A percentile compares a stretch with the other conserved stretches of the same genome.
Evolutionary conservation across 2,113 vertebrate genomes (phyloP).

Genomic region (Colinus virginianus): DNA sequence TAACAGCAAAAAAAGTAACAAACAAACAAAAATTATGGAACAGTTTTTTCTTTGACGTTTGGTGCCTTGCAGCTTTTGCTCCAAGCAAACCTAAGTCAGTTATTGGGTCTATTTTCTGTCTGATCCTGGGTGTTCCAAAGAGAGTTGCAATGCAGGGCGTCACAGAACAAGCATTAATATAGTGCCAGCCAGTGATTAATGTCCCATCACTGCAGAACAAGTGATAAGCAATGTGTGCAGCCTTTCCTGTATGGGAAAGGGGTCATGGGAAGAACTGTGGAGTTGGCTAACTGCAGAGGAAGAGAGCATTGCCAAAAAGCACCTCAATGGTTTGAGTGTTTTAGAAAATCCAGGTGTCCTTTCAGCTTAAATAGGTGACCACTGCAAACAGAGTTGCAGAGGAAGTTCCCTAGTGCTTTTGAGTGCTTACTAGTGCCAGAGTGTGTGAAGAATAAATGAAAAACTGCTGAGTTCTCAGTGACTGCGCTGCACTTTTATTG

Average conservation of each 20-base stretch:
- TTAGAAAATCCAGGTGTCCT: constrained; percentile 64
- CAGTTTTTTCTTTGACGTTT: neutral
- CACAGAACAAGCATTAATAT: neutral
- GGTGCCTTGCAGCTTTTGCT: neutral
- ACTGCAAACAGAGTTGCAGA: constrained; percentile 22
- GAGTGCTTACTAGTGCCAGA: neutral
- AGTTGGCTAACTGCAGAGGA: constrained; percentile 26
- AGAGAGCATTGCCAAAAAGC: constrained; percentile 30
- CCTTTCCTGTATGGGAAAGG: constrained; percentile 4
- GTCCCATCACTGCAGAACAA: neutral
- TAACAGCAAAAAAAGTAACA: neutral
- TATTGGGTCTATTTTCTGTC: neutral
- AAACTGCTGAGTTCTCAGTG: constrained; percentile 64
- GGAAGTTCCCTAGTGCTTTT: neutral
- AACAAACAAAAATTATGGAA: neutral
- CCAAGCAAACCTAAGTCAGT: neutral
- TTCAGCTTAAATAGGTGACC: constrained; percentile 48
- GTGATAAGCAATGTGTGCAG: neutral
- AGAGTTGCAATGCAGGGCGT: neutral
- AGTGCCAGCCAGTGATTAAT: neutral
- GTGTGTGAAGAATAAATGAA: constrained; percentile 49
- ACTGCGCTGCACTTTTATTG: constrained; percentile 54
- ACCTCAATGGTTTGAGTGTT: constrained; percentile 8
- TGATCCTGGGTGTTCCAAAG: neutral
- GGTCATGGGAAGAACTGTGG: neutral